Base-by-base conservation (phyloP, 2,888 invertebrate genomes). In the Spisula solida region DNA sequence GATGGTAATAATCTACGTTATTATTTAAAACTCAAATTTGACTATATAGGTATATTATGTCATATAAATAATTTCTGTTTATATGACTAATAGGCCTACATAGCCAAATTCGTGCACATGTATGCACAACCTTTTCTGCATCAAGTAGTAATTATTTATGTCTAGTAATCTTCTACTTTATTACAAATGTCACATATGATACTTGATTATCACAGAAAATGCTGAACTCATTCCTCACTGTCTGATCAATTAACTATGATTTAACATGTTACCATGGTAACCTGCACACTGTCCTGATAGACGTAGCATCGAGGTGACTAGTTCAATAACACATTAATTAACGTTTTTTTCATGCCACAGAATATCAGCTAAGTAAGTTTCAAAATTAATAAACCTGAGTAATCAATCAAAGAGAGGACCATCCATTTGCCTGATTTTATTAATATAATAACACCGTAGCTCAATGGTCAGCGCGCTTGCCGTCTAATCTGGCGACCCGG, bases 221-320 rank as follows among this genome's bases (percentile, higher is more conserved):
- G 25, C 25, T 66, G n/a, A 12, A 66, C n/a, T n/a, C 60, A 66
- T 66, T 25, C n/a, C 0, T 66, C 60, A 66, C 25, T 66, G 60
- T 66, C 60, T 66, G 1, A 66, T 66, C 25, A 66, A 66, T 66
- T 66, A 66, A 25, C 60, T 25, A 66, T 66, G 60, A 25, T 66
- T 66, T 25, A 20, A 10, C n/a, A 25, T 66, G 60, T 66, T 66
- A 4, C 60, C 25, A 66, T 66, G 25, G 60, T 8, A 66, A 66
- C 60, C 60, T 25, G n/a, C 2, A 66, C 60, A 0, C 4, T 66
- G 60, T 10, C 25, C n/a, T 66, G 60, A 66, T 66, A 25, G 60
- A 66, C 60, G 60, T 6, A 10, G 25, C 6, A 25, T 66, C 25
- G 25, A 66, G 20, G 60, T 66, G 60, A n/a, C 60, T 25, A 25